Evolutionary conservation across 2,113 vertebrate genomes (phyloP), one percentile per base, ranked within the genome.

Genomic region (Poeciliopsis prolifica): DNA sequence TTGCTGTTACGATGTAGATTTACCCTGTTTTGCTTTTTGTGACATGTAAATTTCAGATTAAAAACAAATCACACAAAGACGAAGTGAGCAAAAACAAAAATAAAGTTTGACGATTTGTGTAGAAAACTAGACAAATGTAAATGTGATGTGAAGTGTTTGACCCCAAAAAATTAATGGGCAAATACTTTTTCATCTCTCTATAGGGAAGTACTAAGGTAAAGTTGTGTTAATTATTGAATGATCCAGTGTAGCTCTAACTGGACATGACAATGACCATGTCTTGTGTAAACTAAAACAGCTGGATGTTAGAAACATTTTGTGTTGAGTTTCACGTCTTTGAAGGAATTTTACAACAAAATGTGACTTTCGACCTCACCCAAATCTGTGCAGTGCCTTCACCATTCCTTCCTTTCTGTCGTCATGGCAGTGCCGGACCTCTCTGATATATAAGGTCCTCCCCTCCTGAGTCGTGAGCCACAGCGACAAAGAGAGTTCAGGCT

Each of bases 331-430:
- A 17, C 28, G 14, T 61, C 63, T 84, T 65, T 86, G 71, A 77
- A 75, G 80, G 77, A 72, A 85, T 84, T 69, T 81, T 64, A 79
- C 83, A 85, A 75, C 74, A 75, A 89, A 87, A 84, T 78, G 83
- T 74, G 19, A 89, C 65, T 84, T 67, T 48, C 5, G 14, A 71
- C 77, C 44, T 77, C 69, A n/a, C 86, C 85, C 84, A 72, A 9
- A 72, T 60, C 17, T 79, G 82, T 71, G 69, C 24, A 31, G 84
- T 87, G 76, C 69, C 66, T 74, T 77, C 65, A 61, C 74, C 89
- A 92, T 92, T 91, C 87, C 86, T 82, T 82, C 80, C 83, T 70
- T 72, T 88, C 88, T 89, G 91, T 91, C 73, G 82, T 87, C 91
- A 91, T 90, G 80, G 82, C 71, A 85, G 74, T 78, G 78, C 60